Conservation (phyloP, 2,113 vertebrate species). For the Perca fluviatilis region DNA sequence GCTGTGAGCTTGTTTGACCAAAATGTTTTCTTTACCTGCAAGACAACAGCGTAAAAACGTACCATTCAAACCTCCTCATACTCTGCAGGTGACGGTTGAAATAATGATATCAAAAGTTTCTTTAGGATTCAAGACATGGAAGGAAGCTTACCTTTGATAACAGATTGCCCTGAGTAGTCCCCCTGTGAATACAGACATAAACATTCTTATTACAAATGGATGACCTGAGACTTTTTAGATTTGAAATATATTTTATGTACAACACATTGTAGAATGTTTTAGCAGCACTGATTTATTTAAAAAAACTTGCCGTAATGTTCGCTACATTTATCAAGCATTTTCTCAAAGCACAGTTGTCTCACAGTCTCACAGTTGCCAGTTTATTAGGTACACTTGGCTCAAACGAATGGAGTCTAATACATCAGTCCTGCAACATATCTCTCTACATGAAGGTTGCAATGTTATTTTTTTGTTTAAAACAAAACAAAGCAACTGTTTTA, state of each 20-base stretch:
- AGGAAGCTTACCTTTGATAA: conserved; percentile 83
- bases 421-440: background rate
- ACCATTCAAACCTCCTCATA: background rate
- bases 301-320: background rate
- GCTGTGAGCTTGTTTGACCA: conserved; percentile 88
- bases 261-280: background rate
- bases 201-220: background rate
- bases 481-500: background rate
- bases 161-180: conserved; percentile 85
- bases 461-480: background rate
- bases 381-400: too few species aligned
- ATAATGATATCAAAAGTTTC: background rate
- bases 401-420: background rate
- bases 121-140: background rate
- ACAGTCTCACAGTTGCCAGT: background rate
- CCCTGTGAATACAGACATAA: conserved; percentile 74
- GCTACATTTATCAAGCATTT: background rate
- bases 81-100: background rate
- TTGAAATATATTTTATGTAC: background rate
- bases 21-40: conserved; percentile 91
- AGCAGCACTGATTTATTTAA: background rate
- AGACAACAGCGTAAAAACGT: conserved; percentile 45
- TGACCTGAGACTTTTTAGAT: background rate
- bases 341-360: too few species aligned
- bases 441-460: background rate